A percentile compares a stretch with the other conserved stretches of the same genome.
These are phyloP conservation scores for Vireo altiloquus DNA, from an alignment of 2,113 vertebrate genomes.

Conservation along the genomic window DNA sequence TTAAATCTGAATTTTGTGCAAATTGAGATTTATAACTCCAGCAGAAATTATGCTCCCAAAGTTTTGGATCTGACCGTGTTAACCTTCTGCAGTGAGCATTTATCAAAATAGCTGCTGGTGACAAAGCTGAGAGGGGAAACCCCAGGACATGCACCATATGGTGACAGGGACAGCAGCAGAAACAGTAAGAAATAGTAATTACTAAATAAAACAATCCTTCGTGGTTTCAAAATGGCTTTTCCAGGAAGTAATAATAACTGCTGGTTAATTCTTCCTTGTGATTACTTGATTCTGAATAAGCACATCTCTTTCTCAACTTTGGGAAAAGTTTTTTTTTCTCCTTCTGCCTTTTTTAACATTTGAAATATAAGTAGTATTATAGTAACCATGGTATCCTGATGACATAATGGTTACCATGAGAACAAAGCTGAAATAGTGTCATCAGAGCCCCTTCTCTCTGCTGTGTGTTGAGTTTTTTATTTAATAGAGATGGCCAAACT, in stretches of 20 bases:
- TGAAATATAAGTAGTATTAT: constrained; percentile 61
- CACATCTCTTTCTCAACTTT: constrained; percentile 11
- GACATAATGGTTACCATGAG: constrained; percentile 72
- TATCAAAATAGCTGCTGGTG: constrained; percentile 33
- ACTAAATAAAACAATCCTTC: constrained; percentile 7
- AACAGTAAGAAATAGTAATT: constrained; percentile 21
- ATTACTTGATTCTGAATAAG: constrained; percentile 5
- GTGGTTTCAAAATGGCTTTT: background rate
- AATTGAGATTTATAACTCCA: background rate
- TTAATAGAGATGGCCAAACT: constrained; percentile 35
- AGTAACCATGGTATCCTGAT: constrained; percentile 70
- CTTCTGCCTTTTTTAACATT: constrained; percentile 47
- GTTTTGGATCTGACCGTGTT: background rate
- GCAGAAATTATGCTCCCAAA: background rate
- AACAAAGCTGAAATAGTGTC: constrained; percentile 67
- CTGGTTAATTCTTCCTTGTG: background rate
- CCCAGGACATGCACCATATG: constrained; percentile 47
- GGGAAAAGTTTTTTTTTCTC: background rate
- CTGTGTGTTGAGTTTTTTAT: constrained; percentile 14
- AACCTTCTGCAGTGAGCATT: background rate
- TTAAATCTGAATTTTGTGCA: background rate
- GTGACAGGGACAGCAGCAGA: constrained; percentile 1
- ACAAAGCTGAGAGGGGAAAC: constrained; percentile 28
- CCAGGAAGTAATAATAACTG: background rate
- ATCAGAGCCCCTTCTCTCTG: constrained; percentile 49